Conservation (phyloP, 2,888 invertebrate genomes). For the Pandemis cinnamomeana region DNA sequence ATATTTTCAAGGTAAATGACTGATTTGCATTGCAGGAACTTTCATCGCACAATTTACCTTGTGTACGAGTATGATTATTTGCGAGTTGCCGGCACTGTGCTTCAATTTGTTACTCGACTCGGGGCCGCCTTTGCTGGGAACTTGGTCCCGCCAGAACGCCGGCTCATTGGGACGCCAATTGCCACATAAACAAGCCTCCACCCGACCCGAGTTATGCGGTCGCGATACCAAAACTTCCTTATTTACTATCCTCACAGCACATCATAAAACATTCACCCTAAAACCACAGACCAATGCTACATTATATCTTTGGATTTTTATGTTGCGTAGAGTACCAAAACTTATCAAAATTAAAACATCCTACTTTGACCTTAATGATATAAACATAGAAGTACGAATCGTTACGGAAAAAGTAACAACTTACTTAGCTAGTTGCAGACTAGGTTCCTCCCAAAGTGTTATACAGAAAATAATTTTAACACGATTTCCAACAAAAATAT, state of each 20-base stretch:
- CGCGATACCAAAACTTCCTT: conserved; percentile 70
- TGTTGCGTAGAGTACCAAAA: not conserved
- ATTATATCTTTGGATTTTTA: not conserved
- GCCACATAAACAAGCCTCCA: conserved; percentile 76
- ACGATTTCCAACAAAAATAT: conserved; percentile 12
- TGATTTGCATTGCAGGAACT: conserved; percentile 65
- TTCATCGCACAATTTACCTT: conserved; percentile 60
- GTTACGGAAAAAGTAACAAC: not conserved
- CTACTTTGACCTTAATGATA: not conserved
- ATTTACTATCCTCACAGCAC: conserved; percentile 67
- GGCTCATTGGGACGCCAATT: conserved; percentile 77
- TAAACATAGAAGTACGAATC: not conserved
- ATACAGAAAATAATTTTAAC: conserved; percentile 8
- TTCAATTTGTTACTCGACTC: conserved; percentile 76
- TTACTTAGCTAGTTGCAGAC: not conserved
- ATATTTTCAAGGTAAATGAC: conserved; percentile 53
- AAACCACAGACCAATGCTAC: not conserved
- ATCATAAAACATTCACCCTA: conserved; percentile 55
- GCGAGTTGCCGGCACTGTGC: conserved; percentile 67
- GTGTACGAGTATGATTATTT: conserved; percentile 75
- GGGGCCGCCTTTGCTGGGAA: conserved; percentile 69
- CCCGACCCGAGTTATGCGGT: conserved; percentile 61
- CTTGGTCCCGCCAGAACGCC: conserved; percentile 63
- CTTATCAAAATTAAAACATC: not conserved
- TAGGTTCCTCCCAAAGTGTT: not conserved